Percentiles rank a stretch among this genome's conserved stretches.
phyloP scores from a whole-genome alignment of 2,888 invertebrate species.

The Drosophila phalerata region DNA sequence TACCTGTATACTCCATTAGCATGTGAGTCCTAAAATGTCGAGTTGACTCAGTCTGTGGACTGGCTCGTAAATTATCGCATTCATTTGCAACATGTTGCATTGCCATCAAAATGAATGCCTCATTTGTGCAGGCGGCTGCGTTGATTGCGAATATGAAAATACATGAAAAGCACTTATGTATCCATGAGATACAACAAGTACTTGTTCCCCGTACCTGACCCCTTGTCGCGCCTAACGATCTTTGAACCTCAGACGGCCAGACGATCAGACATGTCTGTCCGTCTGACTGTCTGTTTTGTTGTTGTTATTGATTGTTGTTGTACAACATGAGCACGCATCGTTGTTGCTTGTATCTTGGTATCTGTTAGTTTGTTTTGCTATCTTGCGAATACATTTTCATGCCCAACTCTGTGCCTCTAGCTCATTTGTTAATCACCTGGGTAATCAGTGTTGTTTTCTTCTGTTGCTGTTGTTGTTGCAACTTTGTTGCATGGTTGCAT shows the following conservation, averaged over 20 bases:
- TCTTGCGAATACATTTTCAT: conserved; percentile 28
- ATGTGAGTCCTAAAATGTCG: conserved; percentile 30
- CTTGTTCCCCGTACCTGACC: conserved; percentile 32
- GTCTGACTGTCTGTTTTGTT: conserved; percentile 28
- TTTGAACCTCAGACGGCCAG: conserved; percentile 68
- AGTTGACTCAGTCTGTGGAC: conserved; percentile 25
- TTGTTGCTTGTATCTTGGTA: conserved; percentile 17
- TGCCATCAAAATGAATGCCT: conserved; percentile 60
- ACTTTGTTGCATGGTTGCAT: conserved; percentile 29
- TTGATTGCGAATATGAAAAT: conserved; percentile 55
- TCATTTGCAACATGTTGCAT: conserved; percentile 44
- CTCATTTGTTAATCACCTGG: conserved; percentile 63
- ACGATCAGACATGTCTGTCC: conserved; percentile 18
- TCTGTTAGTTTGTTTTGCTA: conserved; percentile 30
- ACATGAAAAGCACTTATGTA: conserved; percentile 31
- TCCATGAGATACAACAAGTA: conserved; percentile 48
- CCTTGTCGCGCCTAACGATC: conserved; percentile 80
- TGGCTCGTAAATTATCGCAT: conserved; percentile 39
- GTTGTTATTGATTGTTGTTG: conserved; percentile 30
- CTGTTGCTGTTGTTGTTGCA: conserved; percentile 17
- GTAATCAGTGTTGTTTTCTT: conserved; percentile 51
- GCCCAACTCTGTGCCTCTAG: conserved; percentile 11
- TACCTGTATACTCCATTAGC: conserved; percentile 57
- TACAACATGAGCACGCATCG: conserved; percentile 29
- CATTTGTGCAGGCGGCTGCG: conserved; percentile 66